A percentile compares a stretch with the other conserved stretches of the same genome.
These are phyloP conservation scores for Plutella xylostella DNA, from an alignment of 2,888 invertebrate species.

Conservation along the genomic window DNA sequence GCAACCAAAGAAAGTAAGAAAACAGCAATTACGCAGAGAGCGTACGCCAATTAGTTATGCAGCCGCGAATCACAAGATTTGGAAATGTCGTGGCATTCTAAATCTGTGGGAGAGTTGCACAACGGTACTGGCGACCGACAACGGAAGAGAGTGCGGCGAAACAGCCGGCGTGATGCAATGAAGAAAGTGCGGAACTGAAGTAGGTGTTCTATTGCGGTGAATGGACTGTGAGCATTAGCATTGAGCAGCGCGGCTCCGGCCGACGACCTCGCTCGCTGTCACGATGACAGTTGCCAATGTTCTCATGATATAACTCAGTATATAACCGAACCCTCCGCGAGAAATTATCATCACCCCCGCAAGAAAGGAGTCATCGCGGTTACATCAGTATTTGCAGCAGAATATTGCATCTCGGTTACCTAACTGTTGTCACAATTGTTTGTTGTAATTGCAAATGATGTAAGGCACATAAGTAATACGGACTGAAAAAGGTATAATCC, in stretches of 20 bases:
- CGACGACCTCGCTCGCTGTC: constrained; percentile 52
- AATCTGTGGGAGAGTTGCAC: constrained; percentile 46
- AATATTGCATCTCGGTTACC: constrained; percentile 48
- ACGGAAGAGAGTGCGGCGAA: constrained; percentile 62
- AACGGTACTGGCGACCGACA: constrained; percentile 31
- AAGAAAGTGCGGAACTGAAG: constrained; percentile 68
- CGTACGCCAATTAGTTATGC: constrained; percentile 22
- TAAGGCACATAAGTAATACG: no score
- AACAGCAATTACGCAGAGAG: constrained; percentile 21
- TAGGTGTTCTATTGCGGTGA: constrained; percentile 66
- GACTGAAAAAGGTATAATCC: no score
- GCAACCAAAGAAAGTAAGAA: constrained; percentile 68
- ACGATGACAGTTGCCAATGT: constrained; percentile 17
- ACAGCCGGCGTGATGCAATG: constrained; percentile 59
- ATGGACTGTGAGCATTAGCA: constrained; percentile 59
- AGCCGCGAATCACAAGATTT: constrained; percentile 24
- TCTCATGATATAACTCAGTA: no score
- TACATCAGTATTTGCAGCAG: no score
- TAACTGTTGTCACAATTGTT: constrained; percentile 55
- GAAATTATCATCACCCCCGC: constrained; percentile 18
- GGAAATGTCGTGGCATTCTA: constrained; percentile 25
- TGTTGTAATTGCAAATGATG: constrained; percentile 51
- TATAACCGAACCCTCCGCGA: constrained; percentile 32
- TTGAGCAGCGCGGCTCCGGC: constrained; percentile 35
- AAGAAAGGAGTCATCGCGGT: constrained; percentile 23